These are phyloP conservation scores for Protobothrops flavoviridis DNA, from an alignment of 2,113 vertebrate genomes.

Conservation along the genomic window DNA sequence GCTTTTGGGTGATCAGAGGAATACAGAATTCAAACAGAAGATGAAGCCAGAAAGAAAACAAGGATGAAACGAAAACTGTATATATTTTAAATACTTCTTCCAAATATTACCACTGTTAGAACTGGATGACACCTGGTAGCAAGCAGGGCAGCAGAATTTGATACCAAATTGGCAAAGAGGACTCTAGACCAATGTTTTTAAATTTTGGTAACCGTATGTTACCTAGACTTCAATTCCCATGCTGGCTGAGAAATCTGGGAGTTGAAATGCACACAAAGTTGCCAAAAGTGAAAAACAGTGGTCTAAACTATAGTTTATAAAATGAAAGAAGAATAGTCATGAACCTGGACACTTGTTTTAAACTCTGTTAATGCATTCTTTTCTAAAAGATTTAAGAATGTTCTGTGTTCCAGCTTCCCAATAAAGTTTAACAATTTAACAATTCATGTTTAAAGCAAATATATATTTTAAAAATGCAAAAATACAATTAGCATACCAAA, in stretches of 20 bases:
- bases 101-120: background rate
- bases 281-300: background rate
- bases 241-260: background rate
- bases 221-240: background rate
- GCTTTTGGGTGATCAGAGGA: background rate
- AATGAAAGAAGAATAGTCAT: background rate
- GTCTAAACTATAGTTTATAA: background rate
- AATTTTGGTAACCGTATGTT: background rate
- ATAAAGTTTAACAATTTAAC: background rate
- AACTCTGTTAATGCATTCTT: background rate
- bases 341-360: background rate
- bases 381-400: background rate
- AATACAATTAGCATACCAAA: background rate
- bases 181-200: background rate
- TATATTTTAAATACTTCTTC: background rate
- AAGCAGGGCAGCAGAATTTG: background rate
- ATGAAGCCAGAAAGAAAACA: background rate
- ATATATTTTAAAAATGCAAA: background rate
- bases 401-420: background rate
- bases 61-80: background rate
- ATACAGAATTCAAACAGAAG: background rate
- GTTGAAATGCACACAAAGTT: background rate
- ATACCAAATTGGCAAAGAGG: background rate
- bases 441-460: background rate
- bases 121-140: background rate